Conservation (phyloP, 2,888 invertebrate species). For the Sphaerophoria taeniata region DNA sequence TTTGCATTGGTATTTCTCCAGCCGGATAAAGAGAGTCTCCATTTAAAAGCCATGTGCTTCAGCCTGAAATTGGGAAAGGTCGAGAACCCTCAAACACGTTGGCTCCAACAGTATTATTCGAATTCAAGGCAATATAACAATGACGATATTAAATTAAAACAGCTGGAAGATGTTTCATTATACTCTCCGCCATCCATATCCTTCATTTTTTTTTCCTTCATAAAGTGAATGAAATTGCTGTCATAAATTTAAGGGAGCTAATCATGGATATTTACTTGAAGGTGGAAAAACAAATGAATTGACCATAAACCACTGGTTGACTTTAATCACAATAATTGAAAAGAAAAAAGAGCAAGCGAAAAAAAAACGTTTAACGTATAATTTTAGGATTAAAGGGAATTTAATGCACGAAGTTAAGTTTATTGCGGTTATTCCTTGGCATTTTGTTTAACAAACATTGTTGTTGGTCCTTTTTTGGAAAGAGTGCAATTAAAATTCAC, state of each 20-base stretch:
- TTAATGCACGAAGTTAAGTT: slow-evolving; percentile 48
- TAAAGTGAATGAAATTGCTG: slow-evolving; percentile 45
- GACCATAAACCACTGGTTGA: slow-evolving; percentile 71
- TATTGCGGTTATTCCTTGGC: slow-evolving; percentile 23
- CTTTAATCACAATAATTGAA: slow-evolving; percentile 29
- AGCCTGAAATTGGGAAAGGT: slow-evolving; percentile 30
- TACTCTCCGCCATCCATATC: neutral
- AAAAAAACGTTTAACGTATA: slow-evolving; percentile 18
- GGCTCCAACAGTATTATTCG: neutral
- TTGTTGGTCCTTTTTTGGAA: neutral
- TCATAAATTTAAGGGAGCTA: slow-evolving; percentile 56
- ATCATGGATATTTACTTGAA: slow-evolving; percentile 60
- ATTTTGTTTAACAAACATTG: neutral
- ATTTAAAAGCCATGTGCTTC: neutral
- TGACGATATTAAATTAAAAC: slow-evolving; percentile 24
- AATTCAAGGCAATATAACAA: neutral
- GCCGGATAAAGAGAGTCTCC: slow-evolving; percentile 64
- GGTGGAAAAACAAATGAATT: slow-evolving; percentile 28
- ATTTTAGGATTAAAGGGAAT: slow-evolving; percentile 51
- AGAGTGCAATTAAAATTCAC: neutral
- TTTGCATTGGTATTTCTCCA: neutral
- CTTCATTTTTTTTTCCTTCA: neutral
- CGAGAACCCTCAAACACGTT: slow-evolving; percentile 15
- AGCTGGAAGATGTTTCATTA: slow-evolving; percentile 4
- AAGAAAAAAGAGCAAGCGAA: too few species aligned